Conservation (phyloP, 2,797 vertebrate genomes). For the Pelobates cultripes region DNA sequence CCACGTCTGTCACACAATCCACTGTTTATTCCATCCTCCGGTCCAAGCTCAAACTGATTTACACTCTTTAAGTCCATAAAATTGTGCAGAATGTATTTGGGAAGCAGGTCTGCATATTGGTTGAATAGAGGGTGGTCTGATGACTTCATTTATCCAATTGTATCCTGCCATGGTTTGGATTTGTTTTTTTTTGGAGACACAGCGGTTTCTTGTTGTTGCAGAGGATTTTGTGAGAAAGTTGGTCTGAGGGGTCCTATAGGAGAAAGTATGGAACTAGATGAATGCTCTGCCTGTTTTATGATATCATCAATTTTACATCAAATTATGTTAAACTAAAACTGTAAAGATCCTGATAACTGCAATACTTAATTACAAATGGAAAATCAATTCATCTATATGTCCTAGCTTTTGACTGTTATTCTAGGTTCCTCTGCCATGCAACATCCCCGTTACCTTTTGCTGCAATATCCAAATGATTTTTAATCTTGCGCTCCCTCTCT, state of each 20-base stretch:
- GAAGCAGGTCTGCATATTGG: not conserved
- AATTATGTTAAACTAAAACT: no score
- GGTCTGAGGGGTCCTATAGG: slow-evolving; percentile 81
- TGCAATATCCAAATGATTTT: slow-evolving; percentile 81
- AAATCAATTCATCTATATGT: no score
- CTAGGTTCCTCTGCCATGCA: no score
- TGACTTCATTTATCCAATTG: slow-evolving; percentile 51
- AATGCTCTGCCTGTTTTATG: not conserved
- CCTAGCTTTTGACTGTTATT: not conserved
- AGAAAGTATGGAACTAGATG: not conserved
- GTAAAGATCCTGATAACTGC: no score
- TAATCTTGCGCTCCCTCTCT: slow-evolving; percentile 81
- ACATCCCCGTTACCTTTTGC: slow-evolving; percentile 74
- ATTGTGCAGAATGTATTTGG: not conserved
- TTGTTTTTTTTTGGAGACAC: slow-evolving; percentile 52
- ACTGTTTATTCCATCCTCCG: not conserved
- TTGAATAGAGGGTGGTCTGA: not conserved
- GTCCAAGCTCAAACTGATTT: not conserved
- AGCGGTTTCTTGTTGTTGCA: slow-evolving; percentile 66
- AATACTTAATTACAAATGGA: no score
- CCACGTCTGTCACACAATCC: not conserved
- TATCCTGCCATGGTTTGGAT: slow-evolving; percentile 64
- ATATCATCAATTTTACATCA: no score
- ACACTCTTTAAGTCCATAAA: slow-evolving; percentile 2
- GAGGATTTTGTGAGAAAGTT: slow-evolving; percentile 85